A percentile compares a stretch with the other conserved stretches of the same genome.
Evolutionary conservation across 1,140 invertebrate species (phyloP).

Genomic region (Caerostris darwini): DNA sequence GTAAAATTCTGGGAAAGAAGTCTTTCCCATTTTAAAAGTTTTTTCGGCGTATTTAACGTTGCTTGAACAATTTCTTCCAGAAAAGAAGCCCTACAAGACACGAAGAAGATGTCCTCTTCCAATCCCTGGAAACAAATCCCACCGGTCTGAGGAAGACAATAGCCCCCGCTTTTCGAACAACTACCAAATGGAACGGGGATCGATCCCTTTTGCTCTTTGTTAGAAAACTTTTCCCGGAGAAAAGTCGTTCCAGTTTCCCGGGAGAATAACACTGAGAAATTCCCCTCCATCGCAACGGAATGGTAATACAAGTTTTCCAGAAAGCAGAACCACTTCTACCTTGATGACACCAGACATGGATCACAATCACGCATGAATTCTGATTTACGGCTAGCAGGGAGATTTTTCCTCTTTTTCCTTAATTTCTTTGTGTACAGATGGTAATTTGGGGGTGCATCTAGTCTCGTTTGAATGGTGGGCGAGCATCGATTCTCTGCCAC

Average conservation of each 20-base stretch:
- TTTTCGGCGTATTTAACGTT: too few relatives aligned
- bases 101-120: not conserved
- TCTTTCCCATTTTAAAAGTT: too few relatives aligned
- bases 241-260: not conserved
- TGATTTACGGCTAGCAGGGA: not conserved
- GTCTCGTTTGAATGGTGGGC: not conserved
- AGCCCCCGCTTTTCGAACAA: not conserved
- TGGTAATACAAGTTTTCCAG: constrained; percentile 2
- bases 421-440: not conserved
- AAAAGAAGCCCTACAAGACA: not conserved
- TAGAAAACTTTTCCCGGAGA: not conserved
- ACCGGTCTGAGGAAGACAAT: not conserved
- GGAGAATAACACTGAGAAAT: constrained; percentile 1
- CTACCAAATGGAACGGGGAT: not conserved
- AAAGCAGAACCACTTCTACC: not conserved
- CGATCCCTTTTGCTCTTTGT: not conserved
- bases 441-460: not conserved
- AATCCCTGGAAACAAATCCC: constrained; percentile 13
- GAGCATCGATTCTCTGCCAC: not conserved
- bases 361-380: not conserved
- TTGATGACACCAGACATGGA: not conserved
- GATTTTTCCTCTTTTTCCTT: not conserved
- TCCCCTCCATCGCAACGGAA: not conserved
- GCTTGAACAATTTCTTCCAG: too few relatives aligned
- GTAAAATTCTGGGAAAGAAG: too few relatives aligned